A percentile compares a stretch with the other conserved stretches of the same genome.
These are phyloP conservation scores for Petrocephalus sullivani DNA, from an alignment of 2,797 vertebrate species.

Conservation along the genomic window DNA sequence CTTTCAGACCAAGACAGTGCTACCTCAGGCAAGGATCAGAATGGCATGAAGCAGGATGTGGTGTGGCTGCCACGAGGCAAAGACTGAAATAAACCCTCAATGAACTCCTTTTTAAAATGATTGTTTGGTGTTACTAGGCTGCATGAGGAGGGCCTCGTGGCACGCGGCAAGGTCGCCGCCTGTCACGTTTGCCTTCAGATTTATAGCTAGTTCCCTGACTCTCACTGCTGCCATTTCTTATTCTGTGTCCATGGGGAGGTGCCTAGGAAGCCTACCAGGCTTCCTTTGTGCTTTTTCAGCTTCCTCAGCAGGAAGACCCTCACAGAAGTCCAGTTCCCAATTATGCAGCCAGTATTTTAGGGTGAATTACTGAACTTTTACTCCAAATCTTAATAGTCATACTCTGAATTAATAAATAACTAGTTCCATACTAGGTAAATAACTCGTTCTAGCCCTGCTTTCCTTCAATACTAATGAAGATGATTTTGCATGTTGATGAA, in stretches of 20 bases:
- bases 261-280: neutral
- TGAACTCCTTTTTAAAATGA: neutral
- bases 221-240: neutral
- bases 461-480: slow-evolving; percentile 7
- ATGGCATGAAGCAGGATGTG: neutral
- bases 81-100: neutral
- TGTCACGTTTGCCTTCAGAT: neutral
- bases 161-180: neutral
- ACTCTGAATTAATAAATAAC: neutral
- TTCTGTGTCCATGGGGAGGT: neutral
- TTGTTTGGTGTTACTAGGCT: neutral
- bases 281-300: neutral
- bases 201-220: neutral
- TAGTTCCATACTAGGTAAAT: no score
- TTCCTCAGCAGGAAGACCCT: neutral
- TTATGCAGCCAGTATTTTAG: neutral
- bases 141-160: neutral
- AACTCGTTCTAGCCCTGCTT: neutral
- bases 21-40: neutral
- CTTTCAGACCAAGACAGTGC: neutral
- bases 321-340: neutral
- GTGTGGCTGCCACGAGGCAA: neutral
- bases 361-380: neutral
- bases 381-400: neutral
- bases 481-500: slow-evolving; percentile 7